phyloP scores from a whole-genome alignment of 37 sponge, comb jelly and placozoan genomes.

The Agelas oroides region DNA sequence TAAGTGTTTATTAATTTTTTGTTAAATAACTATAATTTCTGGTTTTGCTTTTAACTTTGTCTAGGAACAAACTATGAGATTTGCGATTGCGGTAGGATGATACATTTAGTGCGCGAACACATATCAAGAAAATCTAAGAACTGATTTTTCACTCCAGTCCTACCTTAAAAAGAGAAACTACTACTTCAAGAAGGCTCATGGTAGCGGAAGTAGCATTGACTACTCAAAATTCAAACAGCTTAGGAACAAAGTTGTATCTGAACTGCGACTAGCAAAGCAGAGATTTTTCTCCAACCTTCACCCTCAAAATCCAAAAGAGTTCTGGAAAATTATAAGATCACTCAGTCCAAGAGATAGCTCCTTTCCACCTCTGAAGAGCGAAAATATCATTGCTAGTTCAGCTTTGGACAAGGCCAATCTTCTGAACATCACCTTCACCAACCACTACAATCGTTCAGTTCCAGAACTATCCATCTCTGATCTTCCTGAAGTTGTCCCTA shows the following conservation, averaged over 20 bases:
- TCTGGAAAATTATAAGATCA: background rate
- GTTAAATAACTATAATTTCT: no score
- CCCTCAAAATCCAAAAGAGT: background rate
- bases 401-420: background rate
- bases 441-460: background rate
- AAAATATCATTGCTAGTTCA: background rate
- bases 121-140: no score
- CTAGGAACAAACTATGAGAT: no score
- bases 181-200: conserved; percentile 4
- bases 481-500: no score
- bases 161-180: no score
- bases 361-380: background rate
- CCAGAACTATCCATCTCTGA: background rate
- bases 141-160: no score
- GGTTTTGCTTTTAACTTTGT: no score
- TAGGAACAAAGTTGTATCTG: background rate
- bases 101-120: no score
- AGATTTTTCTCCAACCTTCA: background rate
- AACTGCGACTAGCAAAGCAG: background rate
- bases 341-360: background rate
- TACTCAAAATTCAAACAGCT: background rate
- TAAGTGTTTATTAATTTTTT: no score
- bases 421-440: background rate
- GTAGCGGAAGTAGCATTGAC: background rate
- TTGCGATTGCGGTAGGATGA: no score